Evolutionary conservation across 2,888 invertebrate species (phyloP).

Genomic region (Phania funesta): DNA sequence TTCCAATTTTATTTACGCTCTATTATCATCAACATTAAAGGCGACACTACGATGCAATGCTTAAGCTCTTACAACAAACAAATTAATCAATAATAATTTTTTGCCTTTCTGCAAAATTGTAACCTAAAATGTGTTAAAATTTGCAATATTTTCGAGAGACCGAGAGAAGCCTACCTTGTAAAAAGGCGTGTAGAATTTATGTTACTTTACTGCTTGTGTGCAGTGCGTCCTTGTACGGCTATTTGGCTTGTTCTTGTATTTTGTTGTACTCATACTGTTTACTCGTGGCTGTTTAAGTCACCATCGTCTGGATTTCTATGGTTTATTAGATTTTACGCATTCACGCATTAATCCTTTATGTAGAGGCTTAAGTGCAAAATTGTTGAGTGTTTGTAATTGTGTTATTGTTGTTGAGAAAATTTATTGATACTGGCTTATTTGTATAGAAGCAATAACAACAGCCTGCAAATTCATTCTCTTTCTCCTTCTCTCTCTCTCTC

Average conservation of each 20-base stretch:
- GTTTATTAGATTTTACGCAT: slow-evolving; percentile 58
- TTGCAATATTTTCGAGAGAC: too few relatives aligned
- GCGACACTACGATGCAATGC: slow-evolving; percentile 23
- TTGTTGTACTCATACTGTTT: slow-evolving; percentile 35
- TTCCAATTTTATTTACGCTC: slow-evolving; percentile 28
- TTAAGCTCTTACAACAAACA: not conserved
- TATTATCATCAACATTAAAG: slow-evolving; percentile 43
- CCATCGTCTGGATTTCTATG: slow-evolving; percentile 34
- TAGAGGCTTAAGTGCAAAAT: slow-evolving; percentile 50
- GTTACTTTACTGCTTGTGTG: not conserved
- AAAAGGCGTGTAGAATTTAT: too few relatives aligned
- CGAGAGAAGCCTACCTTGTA: too few relatives aligned
- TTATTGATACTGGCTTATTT: slow-evolving; percentile 44
- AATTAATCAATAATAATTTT: slow-evolving; percentile 30
- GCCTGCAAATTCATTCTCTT: not conserved
- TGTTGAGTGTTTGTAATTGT: slow-evolving; percentile 33
- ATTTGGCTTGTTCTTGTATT: not conserved
- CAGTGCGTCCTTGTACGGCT: not conserved
- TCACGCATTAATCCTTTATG: slow-evolving; percentile 63
- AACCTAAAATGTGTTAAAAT: not conserved
- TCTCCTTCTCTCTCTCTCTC: not conserved
- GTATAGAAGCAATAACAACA: not conserved
- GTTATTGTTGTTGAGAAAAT: slow-evolving; percentile 31
- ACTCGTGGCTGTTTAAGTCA: slow-evolving; percentile 30
- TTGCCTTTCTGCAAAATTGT: not conserved